Evolutionary conservation across 2,797 vertebrate species (phyloP).

Genomic region (Hirundo rustica): DNA sequence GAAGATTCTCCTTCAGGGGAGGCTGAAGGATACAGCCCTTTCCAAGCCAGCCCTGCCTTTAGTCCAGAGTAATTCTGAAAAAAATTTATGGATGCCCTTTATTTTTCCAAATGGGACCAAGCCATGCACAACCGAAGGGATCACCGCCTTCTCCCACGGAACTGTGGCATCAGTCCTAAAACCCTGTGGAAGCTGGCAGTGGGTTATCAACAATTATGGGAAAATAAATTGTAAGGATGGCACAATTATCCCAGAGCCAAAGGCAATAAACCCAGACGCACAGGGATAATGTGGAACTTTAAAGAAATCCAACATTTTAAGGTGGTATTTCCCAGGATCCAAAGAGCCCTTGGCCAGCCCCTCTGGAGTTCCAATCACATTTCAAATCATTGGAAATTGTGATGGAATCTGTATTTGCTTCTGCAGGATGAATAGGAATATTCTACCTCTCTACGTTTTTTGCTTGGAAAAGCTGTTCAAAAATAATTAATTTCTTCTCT

Average conservation of each 20-base stretch:
- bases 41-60: not conserved
- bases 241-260: slow-evolving; percentile 24
- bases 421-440: not conserved
- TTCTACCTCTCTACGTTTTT: not conserved
- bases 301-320: not conserved
- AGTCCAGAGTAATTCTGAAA: not conserved
- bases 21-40: slow-evolving; percentile 12
- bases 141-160: not conserved
- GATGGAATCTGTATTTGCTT: not conserved
- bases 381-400: not conserved
- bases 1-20: not conserved
- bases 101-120: not conserved
- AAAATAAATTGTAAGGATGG: slow-evolving; percentile 31
- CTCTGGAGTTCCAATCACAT: not conserved
- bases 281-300: slow-evolving; percentile 12
- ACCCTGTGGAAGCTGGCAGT: not conserved
- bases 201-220: not conserved
- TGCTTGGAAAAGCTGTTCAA: not conserved
- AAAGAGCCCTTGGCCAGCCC: not conserved
- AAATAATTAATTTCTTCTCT: not conserved
- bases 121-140: not conserved
- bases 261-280: slow-evolving; percentile 11
- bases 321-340: not conserved
- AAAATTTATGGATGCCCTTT: not conserved
- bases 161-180: not conserved